Base-by-base conservation (phyloP, 2,888 invertebrate genomes). In the Mycalesis mineus region DNA sequence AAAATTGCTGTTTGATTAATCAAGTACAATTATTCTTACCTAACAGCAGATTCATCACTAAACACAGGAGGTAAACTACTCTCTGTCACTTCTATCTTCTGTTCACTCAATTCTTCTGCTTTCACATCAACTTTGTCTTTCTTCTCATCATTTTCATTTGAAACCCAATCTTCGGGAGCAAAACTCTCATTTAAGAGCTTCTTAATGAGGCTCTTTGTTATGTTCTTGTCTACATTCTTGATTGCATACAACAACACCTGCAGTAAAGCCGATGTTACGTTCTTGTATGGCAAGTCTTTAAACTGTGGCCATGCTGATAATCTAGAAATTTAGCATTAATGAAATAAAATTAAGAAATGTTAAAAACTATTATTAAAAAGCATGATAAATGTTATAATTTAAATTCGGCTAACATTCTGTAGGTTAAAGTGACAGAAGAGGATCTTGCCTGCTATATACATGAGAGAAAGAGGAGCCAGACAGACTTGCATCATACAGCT, bases 251-350 rank as follows among this genome's bases (percentile, higher is more conserved):
- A 69, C 33, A 94, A 68, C 0, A 92, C 91, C 80, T 95, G 95
- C 7, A 95, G 69, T 6, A 96, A 79, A 0, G 93, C 94, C 0
- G 96, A 95, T 0, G 95, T 94, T 28, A 93, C 75, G 63, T 93
- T 94, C 52, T 92, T 84, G 64, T 91, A 92, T 0, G 94, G 93
- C 55, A 96, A 87, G 62, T 96, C 95, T 57, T 88, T 81, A 69
- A 96, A 94, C 68, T 96, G 95, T 0, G 96, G 95, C 95, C 95
- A 96, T 29, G 88, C 77, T 0, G 92, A 84, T 31, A 96, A 22
- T 13, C 47, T 47, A n/a, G 0, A 29, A 31, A 14, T n/a, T n/a
- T n/a, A n/a, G n/a, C n/a, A 2, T 13, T 13, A 13, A n/a, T 41
- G n/a, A 42, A 15, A 15, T 9, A 17, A 11, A n/a, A n/a, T n/a